A percentile compares a stretch with the other conserved stretches of the same genome.
Conservation (phyloP, 1,140 invertebrate species). For the Drosophila orena region DNA sequence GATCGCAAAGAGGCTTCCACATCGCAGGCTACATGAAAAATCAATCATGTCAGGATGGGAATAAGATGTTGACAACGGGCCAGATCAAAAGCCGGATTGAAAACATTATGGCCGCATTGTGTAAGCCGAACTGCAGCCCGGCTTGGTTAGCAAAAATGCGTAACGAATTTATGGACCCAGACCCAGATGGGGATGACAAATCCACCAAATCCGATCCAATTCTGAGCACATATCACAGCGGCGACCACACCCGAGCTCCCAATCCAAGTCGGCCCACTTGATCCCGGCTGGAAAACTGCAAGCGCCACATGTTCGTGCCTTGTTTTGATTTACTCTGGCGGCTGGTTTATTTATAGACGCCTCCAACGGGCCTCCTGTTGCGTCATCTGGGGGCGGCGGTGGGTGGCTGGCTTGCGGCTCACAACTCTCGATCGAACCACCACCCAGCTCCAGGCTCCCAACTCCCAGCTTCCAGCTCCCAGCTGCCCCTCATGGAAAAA, state of each 20-base stretch:
- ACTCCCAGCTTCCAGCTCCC: conserved; percentile 35
- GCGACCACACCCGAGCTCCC: conserved; percentile 66
- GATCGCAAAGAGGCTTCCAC: conserved; percentile 24
- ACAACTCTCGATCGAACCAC: conserved; percentile 32
- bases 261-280: conserved; percentile 20
- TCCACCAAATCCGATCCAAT: conserved; percentile 56
- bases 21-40: conserved; percentile 60
- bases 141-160: conserved; percentile 48
- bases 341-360: conserved; percentile 75
- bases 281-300: conserved; percentile 12
- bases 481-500: conserved; percentile 18
- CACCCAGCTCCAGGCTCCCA: conserved; percentile 34
- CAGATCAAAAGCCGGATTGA: conserved; percentile 62
- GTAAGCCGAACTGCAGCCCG: conserved; percentile 4
- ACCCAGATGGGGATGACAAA: conserved; percentile 66
- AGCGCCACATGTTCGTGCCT: conserved; percentile 78
- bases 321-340: conserved; percentile 78
- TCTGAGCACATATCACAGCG: conserved; percentile 41
- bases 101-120: conserved; percentile 69
- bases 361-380: conserved; percentile 67
- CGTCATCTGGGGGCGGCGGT: conserved; percentile 75
- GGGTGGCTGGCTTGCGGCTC: conserved; percentile 60
- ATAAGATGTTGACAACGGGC: conserved; percentile 75
- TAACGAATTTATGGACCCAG: conserved; percentile 69
- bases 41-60: conserved; percentile 73